Percentiles rank a stretch among this genome's conserved stretches.
phyloP scores from a whole-genome alignment of 2,888 invertebrate species.

The Cryptocephalus primarius region DNA sequence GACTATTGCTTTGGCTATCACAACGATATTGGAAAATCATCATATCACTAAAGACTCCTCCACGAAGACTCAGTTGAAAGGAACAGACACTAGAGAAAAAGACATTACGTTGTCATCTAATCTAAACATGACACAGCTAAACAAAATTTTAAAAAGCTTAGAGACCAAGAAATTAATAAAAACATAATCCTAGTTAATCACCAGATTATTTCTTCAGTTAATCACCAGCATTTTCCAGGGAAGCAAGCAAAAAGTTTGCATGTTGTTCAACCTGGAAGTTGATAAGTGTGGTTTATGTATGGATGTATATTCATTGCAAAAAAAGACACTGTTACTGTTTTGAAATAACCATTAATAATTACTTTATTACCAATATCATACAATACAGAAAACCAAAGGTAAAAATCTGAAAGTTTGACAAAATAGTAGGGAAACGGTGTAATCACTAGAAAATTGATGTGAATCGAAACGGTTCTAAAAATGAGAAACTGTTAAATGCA shows the following conservation, averaged over 20 bases:
- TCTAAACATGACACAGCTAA: constrained; percentile 77
- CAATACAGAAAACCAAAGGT: too few relatives aligned
- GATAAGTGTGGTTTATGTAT: constrained; percentile 90
- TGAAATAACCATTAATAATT: too few relatives aligned
- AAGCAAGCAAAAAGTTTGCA: constrained; percentile 93
- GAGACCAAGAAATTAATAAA: constrained; percentile 95
- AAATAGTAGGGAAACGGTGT: too few relatives aligned
- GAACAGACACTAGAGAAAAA: constrained; percentile 88
- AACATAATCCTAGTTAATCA: too few relatives aligned
- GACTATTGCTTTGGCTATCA: too few relatives aligned
- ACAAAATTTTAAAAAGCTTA: constrained; percentile 85
- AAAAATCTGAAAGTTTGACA: too few relatives aligned
- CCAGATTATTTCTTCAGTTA: constrained; percentile 1
- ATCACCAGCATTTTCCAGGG: constrained; percentile 52
- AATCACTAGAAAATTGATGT: too few relatives aligned
- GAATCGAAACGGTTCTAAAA: too few relatives aligned
- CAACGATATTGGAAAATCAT: too few relatives aligned
- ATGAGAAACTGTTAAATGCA: too few relatives aligned
- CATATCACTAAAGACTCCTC: constrained; percentile 70
- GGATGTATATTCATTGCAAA: constrained; percentile 48
- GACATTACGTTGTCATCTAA: constrained; percentile 89
- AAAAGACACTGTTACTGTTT: too few relatives aligned
- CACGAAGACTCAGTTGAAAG: constrained; percentile 56
- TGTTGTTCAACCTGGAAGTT: constrained; percentile 90
- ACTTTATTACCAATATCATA: too few relatives aligned